Evolutionary conservation across 2,888 invertebrate species (phyloP).

Genomic region (Ryuthela nishihirai): DNA sequence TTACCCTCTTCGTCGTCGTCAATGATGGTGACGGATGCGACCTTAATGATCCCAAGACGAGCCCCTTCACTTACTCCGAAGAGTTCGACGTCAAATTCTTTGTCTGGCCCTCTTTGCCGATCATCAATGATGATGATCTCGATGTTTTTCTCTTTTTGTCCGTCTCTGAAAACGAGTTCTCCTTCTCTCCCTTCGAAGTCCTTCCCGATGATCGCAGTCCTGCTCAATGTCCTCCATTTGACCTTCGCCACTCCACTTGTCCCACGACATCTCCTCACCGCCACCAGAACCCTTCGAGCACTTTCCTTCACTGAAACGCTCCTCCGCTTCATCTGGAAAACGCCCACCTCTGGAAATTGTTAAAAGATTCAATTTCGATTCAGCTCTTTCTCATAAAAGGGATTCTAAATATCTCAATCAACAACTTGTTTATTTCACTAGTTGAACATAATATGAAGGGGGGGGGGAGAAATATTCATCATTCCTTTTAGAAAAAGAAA

Average conservation of each 20-base stretch:
- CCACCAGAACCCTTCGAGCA: background rate
- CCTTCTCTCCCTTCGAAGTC: background rate
- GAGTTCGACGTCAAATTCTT: constrained; percentile 1
- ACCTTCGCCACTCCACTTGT: background rate
- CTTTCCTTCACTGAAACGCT: background rate
- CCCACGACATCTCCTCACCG: background rate
- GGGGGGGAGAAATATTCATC: too few relatives aligned
- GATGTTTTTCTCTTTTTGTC: background rate
- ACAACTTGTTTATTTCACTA: too few relatives aligned
- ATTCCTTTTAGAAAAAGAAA: too few relatives aligned
- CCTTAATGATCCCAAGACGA: background rate
- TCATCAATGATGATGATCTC: background rate
- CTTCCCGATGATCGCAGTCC: background rate
- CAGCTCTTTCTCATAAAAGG: too few relatives aligned
- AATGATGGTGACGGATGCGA: background rate
- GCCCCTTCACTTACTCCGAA: background rate
- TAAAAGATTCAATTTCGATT: too few relatives aligned
- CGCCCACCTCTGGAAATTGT: background rate
- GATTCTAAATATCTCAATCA: too few relatives aligned
- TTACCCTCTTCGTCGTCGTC: background rate
- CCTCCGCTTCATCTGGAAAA: background rate
- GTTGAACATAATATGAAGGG: too few relatives aligned
- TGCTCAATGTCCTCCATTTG: background rate
- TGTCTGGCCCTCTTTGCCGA: background rate
- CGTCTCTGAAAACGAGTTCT: background rate